Percentiles rank a stretch among this genome's conserved stretches.
Conservation (phyloP, 2,797 vertebrate genomes). For the Chelidonichthys spinosus region DNA sequence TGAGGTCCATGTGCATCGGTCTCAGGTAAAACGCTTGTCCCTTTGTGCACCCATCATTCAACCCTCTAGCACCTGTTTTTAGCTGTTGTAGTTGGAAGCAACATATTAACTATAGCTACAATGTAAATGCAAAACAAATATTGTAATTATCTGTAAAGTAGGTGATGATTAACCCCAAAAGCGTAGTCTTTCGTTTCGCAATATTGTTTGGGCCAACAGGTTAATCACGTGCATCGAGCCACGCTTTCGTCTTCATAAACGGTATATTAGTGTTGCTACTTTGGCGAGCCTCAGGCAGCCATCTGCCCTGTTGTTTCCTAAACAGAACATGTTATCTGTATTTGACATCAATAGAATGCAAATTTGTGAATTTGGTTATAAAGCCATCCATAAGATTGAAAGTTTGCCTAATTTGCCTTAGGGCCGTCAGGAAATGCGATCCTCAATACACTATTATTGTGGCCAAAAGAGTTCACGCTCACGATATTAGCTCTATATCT, state of each 20-base stretch:
- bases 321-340: neutral
- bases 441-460: too few species aligned
- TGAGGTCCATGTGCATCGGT: slow-evolving; percentile 91
- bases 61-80: neutral
- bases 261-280: too few species aligned
- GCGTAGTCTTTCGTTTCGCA: neutral
- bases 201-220: neutral
- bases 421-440: too few species aligned
- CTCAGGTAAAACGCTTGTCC: slow-evolving; percentile 77
- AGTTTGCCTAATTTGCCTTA: neutral
- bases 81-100: neutral
- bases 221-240: neutral
- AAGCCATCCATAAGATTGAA: neutral
- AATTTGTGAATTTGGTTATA: neutral
- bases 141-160: neutral
- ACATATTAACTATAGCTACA: neutral
- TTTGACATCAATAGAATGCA: neutral
- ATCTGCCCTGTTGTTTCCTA: neutral
- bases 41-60: neutral
- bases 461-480: too few species aligned
- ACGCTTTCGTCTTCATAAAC: neutral
- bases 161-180: neutral
- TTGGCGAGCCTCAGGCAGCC: too few species aligned
- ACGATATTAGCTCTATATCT: too few species aligned
- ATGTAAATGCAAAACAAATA: neutral